phyloP scores from a whole-genome alignment of 2,113 vertebrate species.

The Caloenas nicobarica region DNA sequence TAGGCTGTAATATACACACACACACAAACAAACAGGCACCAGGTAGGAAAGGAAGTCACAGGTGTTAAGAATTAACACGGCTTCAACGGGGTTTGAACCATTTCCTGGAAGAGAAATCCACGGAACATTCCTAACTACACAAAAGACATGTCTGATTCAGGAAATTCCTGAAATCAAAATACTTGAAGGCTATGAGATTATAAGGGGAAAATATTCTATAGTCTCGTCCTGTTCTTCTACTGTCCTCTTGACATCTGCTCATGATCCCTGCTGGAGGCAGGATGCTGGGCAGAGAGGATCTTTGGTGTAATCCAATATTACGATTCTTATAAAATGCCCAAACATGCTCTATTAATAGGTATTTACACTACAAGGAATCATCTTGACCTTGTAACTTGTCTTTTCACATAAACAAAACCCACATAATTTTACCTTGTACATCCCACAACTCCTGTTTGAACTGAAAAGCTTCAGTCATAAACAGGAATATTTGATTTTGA shows the following conservation, averaged over 20 bases:
- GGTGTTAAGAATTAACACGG: neutral
- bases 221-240: neutral
- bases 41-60: neutral
- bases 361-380: neutral
- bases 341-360: neutral
- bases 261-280: neutral
- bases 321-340: neutral
- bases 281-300: neutral
- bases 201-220: neutral
- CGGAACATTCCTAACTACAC: neutral
- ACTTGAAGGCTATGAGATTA: neutral
- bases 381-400: neutral
- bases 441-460: neutral
- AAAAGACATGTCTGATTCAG: neutral
- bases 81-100: neutral
- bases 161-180: conserved; percentile 1
- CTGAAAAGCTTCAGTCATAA: neutral
- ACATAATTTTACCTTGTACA: neutral
- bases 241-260: neutral
- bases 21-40: neutral
- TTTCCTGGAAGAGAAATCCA: neutral
- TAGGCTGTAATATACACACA: neutral
- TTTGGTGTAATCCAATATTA: neutral
- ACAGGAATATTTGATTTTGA: neutral
- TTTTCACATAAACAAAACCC: neutral